Base-by-base conservation (phyloP, 1,140 invertebrate genomes). In the Leptoteleia sp. region DNA sequence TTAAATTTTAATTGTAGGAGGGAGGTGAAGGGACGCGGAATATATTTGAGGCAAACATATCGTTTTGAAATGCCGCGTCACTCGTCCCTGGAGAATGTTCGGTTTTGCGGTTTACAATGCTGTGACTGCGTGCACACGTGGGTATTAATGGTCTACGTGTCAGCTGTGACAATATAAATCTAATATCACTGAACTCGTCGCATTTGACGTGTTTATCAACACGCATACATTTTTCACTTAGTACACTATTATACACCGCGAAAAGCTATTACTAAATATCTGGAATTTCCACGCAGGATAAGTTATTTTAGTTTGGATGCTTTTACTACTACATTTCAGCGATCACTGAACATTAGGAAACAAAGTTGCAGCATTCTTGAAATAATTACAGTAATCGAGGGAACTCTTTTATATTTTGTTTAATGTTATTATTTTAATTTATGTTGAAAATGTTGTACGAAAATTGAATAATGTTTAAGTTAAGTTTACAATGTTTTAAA, bases 41-140 rank as follows among this genome's bases (percentile, higher is more conserved):
- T 35, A 13, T 43, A 50, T 59, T 52, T 43, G 40, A 70, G 61
- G 42, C 61, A 71, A 42, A 61, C 35, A 38, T 57, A 52, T 59
- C 43, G 59, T 48, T 73, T 57, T 57, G 52, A 59, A 65, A 54
- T 15, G 52, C 25, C 22, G 25, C 52, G 62, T 54, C 47, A 68
- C 27, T 33, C 22, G 73, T 68, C 64, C 55, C 73, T 67, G 37
- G 71, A 65, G 71, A 75, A 65, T 17, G 64, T 45, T 76, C 57
- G 73, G 73, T 76, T 76, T 76, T 76, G 64, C 15, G 73, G 64
- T 70, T 68, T 62, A 68, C 71, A 73, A 75, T 67, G 19, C 38
- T 50, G 19, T 76, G 64, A 76, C 55, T 57, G 40, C 64, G 50
- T 54, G 31, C 15, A 43, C 54, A 47, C 29, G 37, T 43, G 37